A percentile compares a stretch with the other conserved stretches of the same genome.
phyloP scores from a whole-genome alignment of 37 sponge, comb jelly and placozoan genomes.

The Dysidea cf. avara region DNA sequence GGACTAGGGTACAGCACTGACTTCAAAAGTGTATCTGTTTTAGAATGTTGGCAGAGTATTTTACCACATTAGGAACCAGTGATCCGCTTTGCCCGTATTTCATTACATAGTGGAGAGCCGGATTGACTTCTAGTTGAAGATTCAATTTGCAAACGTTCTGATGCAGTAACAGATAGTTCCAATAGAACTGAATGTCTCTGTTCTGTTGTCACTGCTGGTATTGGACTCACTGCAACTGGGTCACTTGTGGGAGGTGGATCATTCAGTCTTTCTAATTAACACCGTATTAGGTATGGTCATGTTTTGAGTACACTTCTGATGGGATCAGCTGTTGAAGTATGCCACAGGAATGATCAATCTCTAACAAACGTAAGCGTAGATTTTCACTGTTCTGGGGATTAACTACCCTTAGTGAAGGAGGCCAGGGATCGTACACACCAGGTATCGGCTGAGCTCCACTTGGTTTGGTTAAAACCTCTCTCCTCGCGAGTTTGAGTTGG shows the following conservation, averaged over 20 bases:
- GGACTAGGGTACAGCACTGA: constrained; percentile 39
- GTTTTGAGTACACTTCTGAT: too few relatives aligned
- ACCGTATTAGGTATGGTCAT: too few relatives aligned
- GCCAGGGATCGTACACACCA: constrained; percentile 25
- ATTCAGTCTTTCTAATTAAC: too few relatives aligned
- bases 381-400: constrained; percentile 10
- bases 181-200: too few relatives aligned
- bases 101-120: constrained; percentile 6
- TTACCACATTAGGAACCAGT: constrained; percentile 46
- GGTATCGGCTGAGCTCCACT: background rate
- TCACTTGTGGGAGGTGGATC: too few relatives aligned
- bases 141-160: constrained; percentile 13
- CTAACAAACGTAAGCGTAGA: constrained; percentile 24
- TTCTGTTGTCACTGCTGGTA: too few relatives aligned
- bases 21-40: constrained; percentile 13
- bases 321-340: too few relatives aligned
- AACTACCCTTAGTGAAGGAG: background rate
- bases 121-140: constrained; percentile 3
- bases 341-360: constrained; percentile 1
- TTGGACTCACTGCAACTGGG: too few relatives aligned
- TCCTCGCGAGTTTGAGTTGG: background rate
- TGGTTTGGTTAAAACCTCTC: background rate
- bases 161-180: too few relatives aligned
- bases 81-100: constrained; percentile 9
- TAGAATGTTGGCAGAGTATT: constrained; percentile 13